Evolutionary conservation across 2,888 invertebrate genomes (phyloP).

Genomic region (Blastobasis adustella): DNA sequence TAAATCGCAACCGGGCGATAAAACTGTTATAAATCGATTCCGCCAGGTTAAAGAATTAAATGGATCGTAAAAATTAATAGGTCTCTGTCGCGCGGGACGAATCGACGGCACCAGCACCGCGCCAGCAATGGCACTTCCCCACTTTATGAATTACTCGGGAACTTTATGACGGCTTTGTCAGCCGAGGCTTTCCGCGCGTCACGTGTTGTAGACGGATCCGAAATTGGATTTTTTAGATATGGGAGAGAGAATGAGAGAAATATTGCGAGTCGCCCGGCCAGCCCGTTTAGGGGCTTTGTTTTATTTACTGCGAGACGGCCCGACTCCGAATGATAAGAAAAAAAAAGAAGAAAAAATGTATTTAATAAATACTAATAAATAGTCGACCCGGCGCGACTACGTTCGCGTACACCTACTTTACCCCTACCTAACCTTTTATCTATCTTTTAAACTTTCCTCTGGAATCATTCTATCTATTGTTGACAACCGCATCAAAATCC

Average conservation of each 20-base stretch:
- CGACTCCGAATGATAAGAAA: too few relatives aligned
- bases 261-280: slow-evolving; percentile 19
- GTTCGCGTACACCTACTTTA: too few relatives aligned
- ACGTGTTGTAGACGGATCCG: slow-evolving; percentile 63
- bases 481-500: too few relatives aligned
- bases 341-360: too few relatives aligned
- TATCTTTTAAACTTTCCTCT: too few relatives aligned
- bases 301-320: slow-evolving; percentile 5
- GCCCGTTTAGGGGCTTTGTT: slow-evolving; percentile 19
- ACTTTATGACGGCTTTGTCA: slow-evolving; percentile 64
- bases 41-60: slow-evolving; percentile 68
- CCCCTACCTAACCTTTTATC: too few relatives aligned
- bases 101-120: slow-evolving; percentile 25
- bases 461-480: too few relatives aligned
- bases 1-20: slow-evolving; percentile 52
- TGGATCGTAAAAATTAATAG: slow-evolving; percentile 72
- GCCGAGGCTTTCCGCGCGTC: slow-evolving; percentile 53
- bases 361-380: too few relatives aligned
- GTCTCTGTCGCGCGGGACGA: slow-evolving; percentile 46
- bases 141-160: slow-evolving; percentile 64
- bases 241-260: slow-evolving; percentile 33
- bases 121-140: slow-evolving; percentile 45
- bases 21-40: slow-evolving; percentile 69
- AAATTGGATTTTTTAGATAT: slow-evolving; percentile 64
- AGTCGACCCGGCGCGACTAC: too few relatives aligned